Conservation (phyloP, 2,113 vertebrate genomes). For the Mirza zaza region DNA sequence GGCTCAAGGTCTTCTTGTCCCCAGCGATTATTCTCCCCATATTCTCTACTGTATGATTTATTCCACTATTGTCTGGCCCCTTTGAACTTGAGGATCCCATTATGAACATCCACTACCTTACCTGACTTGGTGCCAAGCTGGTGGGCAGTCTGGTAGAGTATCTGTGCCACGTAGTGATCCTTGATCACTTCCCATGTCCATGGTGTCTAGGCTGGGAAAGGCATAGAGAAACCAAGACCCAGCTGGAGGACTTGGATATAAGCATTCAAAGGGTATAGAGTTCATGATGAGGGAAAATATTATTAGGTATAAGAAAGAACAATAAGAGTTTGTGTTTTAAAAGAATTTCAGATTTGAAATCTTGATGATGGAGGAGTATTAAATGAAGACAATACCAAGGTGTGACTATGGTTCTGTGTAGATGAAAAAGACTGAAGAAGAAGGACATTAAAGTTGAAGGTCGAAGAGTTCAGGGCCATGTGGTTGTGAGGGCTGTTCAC, state of each 20-base stretch:
- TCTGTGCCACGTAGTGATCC: conserved; percentile 49
- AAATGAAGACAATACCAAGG: background rate
- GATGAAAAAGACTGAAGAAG: background rate
- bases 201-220: background rate
- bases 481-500: background rate
- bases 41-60: background rate
- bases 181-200: background rate
- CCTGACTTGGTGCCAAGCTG: background rate
- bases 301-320: background rate
- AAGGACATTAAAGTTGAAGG: background rate
- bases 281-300: background rate
- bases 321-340: background rate
- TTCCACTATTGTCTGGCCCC: background rate
- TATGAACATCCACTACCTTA: background rate
- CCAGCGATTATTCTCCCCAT: fast-evolving
- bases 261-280: background rate
- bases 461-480: background rate
- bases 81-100: background rate
- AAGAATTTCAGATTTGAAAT: conserved; percentile 2
- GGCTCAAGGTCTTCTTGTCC: background rate
- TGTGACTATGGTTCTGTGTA: too few species aligned
- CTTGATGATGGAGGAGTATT: background rate
- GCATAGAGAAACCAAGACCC: background rate
- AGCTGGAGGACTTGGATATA: background rate
- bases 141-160: background rate